Conservation (phyloP, 2,888 invertebrate species). For the Drosophila mimetica region DNA sequence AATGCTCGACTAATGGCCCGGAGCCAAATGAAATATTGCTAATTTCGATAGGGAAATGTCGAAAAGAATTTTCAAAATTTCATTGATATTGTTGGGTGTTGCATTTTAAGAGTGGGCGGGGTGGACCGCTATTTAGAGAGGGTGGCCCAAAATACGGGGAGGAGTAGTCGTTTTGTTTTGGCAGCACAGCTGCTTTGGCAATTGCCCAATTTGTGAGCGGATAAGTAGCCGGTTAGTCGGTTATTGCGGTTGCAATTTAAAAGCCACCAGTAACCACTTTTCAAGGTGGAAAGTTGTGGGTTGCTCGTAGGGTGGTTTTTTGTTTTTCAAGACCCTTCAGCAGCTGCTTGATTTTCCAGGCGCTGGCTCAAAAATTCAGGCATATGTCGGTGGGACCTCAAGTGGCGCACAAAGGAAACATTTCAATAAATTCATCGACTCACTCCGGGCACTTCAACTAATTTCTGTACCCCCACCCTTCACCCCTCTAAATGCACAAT, state of each 20-base stretch:
- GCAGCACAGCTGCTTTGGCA: slow-evolving; percentile 39
- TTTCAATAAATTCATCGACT: slow-evolving; percentile 75
- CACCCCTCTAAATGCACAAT: slow-evolving; percentile 65
- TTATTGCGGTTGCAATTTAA: slow-evolving; percentile 52
- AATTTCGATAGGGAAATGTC: slow-evolving; percentile 55
- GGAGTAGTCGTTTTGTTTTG: slow-evolving; percentile 15
- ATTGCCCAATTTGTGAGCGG: slow-evolving; percentile 50
- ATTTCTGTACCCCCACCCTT: slow-evolving; percentile 46
- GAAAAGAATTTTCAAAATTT: slow-evolving; percentile 31
- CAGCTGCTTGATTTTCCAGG: slow-evolving; percentile 71
- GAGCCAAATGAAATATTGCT: slow-evolving; percentile 56
- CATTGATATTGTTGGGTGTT: slow-evolving; percentile 8
- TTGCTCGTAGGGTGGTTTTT: slow-evolving; percentile 42
- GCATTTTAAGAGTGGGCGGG: slow-evolving; percentile 4
- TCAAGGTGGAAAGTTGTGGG: slow-evolving; percentile 37
- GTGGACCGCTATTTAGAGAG: neutral
- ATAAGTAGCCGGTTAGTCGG: slow-evolving; percentile 32
- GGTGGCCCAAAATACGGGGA: neutral
- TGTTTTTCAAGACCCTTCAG: slow-evolving; percentile 44
- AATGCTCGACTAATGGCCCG: slow-evolving; percentile 48
- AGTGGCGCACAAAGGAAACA: slow-evolving; percentile 45
- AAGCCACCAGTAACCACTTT: slow-evolving; percentile 34
- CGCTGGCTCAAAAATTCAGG: slow-evolving; percentile 50
- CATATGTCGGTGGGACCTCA: slow-evolving; percentile 62
- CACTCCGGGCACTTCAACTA: slow-evolving; percentile 67